Percentiles rank a stretch among this genome's conserved stretches.
Evolutionary conservation across 2,888 invertebrate genomes (phyloP).

Genomic region (Drosophila mercatorum): DNA sequence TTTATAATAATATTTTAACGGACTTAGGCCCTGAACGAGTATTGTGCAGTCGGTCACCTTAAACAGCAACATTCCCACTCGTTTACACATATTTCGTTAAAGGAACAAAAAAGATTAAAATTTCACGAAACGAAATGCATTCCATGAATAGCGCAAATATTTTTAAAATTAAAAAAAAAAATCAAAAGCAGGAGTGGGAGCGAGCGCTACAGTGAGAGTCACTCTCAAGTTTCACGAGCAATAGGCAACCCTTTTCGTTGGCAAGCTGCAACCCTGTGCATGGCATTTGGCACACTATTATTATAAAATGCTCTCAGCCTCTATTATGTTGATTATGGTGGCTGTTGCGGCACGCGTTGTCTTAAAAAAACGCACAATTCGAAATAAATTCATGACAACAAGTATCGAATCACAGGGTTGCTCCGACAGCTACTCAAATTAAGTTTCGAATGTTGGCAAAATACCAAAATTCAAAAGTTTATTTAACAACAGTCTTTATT

Average conservation of each 20-base stretch:
- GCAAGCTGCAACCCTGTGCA: slow-evolving; percentile 47
- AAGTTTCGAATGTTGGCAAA: neutral
- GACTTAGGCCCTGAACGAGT: neutral
- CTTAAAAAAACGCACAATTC: slow-evolving; percentile 10
- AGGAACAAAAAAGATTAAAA: slow-evolving; percentile 63
- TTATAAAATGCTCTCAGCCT: slow-evolving; percentile 64
- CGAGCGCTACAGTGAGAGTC: slow-evolving; percentile 11
- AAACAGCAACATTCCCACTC: slow-evolving; percentile 10
- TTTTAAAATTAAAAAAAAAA: slow-evolving; percentile 60
- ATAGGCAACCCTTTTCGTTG: slow-evolving; percentile 46
- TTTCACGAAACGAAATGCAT: slow-evolving; percentile 51
- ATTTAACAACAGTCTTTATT: neutral
- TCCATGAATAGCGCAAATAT: slow-evolving; percentile 64
- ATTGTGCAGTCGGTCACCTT: neutral
- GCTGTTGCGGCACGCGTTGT: slow-evolving; percentile 55
- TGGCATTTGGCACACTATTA: slow-evolving; percentile 68
- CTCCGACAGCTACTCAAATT: slow-evolving; percentile 33
- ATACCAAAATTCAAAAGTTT: slow-evolving; percentile 16
- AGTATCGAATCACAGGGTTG: slow-evolving; percentile 31
- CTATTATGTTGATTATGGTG: slow-evolving; percentile 59
- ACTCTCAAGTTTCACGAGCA: slow-evolving; percentile 21
- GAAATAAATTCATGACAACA: slow-evolving; percentile 14
- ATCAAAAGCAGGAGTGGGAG: neutral
- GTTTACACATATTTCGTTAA: slow-evolving; percentile 21
- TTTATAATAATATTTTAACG: no score